Base-by-base conservation (phyloP, 2,113 vertebrate genomes). In the Herpailurus yagouaroundi region DNA sequence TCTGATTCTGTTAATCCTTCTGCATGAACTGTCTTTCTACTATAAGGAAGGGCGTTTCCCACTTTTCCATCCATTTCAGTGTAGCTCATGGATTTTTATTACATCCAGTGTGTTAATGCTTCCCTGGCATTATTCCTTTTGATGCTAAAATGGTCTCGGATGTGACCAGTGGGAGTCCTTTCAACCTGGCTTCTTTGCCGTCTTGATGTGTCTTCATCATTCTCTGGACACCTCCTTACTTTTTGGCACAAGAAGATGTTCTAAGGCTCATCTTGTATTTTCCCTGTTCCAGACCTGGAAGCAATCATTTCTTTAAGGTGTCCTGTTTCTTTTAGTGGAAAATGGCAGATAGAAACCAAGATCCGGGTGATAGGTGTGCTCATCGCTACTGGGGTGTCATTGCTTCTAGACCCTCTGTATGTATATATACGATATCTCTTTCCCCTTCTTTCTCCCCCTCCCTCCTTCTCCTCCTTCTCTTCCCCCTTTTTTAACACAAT, bases 391-490 rank as follows among this genome's bases (percentile, higher is more conserved):
- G n/a, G 33, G 2, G 0, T 52, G 16, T 5, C 29, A 19, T 33
- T 76, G 21, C 21, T 27, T 93, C 74, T n/a, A 33, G 82, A 7
- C 4, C 21, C 19, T 77, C 36, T 57, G 41, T 31, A 9, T 36
- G 19, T 33, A 25, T 0, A 31, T 16, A 27, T 12, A 23, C 0
- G 19, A 15, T 16, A 18, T 29, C 9, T 33, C 25, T 5, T 19
- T 60, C 41, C 27, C 9, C 50, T 16, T 38, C 31, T 50, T 9
- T 33, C 36, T 25, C 36, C 33, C 21, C 21, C 23, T 9, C 7
- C 11, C 9, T 9, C 3, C 0, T 7, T 19, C 3, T 6, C 4
- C 25, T 4, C 23, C 8, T 3, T 31, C 25, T 45, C 11, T 2
- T 55, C 4, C 13, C 18, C 5, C 4, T 23, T 63, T 85, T 38